These are phyloP conservation scores for Flabesymbios commensalis DNA, from an alignment of 2,888 invertebrate genomes.

Conservation along the genomic window DNA sequence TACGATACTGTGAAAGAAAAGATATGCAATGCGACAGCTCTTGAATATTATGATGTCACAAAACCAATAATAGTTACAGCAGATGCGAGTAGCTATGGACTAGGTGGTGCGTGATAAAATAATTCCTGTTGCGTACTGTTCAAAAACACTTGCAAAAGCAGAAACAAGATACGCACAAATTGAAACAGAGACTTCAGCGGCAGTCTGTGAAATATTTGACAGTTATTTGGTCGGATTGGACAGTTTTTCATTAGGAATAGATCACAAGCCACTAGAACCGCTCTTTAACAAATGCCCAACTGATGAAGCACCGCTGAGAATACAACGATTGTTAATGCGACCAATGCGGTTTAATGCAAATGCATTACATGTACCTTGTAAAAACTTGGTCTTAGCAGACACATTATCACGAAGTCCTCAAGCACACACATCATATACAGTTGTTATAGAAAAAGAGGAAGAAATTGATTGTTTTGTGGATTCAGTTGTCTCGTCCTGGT, in stretches of 20 bases:
- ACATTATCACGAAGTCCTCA: background rate
- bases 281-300: constrained; percentile 1
- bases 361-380: constrained; percentile 8
- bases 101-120: background rate
- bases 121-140: background rate
- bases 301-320: background rate
- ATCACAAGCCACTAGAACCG: constrained; percentile 14
- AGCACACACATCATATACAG: no score
- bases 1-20: no score
- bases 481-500: no score
- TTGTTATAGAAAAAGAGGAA: no score
- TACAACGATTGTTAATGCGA: constrained; percentile 9
- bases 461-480: no score
- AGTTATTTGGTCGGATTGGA: constrained; percentile 4
- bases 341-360: constrained; percentile 6
- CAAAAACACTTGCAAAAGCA: constrained; percentile 2
- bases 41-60: no score
- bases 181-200: constrained; percentile 6
- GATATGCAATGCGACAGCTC: no score
- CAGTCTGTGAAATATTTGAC: constrained; percentile 5
- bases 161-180: constrained; percentile 10
- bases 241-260: background rate
- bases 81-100: constrained; percentile 6
- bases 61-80: background rate
- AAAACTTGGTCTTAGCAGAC: constrained; percentile 8